Evolutionary conservation across 2,113 vertebrate species (phyloP).

Genomic region (Phainopepla nitens): DNA sequence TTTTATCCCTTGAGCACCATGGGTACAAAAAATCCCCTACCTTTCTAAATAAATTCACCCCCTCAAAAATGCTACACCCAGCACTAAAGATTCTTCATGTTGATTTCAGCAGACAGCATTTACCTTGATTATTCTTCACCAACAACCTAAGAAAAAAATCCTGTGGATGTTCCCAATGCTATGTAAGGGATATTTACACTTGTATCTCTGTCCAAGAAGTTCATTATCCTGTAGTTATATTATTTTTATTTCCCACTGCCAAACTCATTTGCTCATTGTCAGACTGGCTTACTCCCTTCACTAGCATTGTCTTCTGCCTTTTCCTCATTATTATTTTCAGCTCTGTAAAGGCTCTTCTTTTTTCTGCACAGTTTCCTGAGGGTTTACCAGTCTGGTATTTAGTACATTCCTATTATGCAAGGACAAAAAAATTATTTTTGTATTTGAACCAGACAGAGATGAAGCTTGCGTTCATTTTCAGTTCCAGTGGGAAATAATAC

Average conservation of each 20-base stretch:
- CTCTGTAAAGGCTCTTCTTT: background rate
- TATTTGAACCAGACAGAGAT: background rate
- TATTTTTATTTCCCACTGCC: background rate
- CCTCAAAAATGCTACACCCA: background rate
- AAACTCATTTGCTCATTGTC: background rate
- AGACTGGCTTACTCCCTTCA: background rate
- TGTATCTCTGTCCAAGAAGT: background rate
- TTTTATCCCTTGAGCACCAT: background rate
- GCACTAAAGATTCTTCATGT: background rate
- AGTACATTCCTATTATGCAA: background rate
- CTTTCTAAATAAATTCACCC: background rate
- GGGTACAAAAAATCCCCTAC: accelerated
- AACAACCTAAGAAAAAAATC: background rate
- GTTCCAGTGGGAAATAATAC: background rate
- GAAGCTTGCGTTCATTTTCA: background rate
- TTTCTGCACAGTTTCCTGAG: background rate
- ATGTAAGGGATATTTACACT: background rate
- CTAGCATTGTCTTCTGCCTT: background rate
- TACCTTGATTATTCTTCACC: background rate
- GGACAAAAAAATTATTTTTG: background rate
- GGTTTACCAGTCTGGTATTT: background rate
- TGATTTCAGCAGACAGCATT: background rate
- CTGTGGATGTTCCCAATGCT: too few species aligned
- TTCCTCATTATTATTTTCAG: background rate
- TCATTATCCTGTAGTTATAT: background rate